Conservation (phyloP, 2,888 invertebrate species). For the Eledone cirrhosa region DNA sequence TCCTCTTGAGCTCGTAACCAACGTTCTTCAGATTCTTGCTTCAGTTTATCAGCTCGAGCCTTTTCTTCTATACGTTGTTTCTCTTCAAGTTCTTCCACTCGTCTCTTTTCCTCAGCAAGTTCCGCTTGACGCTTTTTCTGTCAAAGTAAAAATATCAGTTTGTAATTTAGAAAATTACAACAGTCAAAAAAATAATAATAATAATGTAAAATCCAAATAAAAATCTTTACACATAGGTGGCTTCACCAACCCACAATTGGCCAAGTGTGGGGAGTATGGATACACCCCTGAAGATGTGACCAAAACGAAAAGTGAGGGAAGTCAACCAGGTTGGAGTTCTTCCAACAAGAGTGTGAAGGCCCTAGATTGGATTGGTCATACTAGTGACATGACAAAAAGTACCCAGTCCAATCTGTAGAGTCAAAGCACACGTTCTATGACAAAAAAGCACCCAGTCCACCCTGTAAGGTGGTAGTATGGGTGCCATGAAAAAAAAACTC, state of each 20-base stretch:
- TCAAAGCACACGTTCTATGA: too few species aligned
- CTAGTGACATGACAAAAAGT: too few species aligned
- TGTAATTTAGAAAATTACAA: not conserved
- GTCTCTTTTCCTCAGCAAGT: constrained; percentile 42
- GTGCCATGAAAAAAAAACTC: too few species aligned
- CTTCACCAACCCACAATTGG: too few species aligned
- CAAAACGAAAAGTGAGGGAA: not conserved
- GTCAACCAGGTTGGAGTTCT: too few species aligned
- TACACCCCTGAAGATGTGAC: too few species aligned
- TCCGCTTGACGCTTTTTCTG: constrained; percentile 38
- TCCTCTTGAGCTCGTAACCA: constrained; percentile 54
- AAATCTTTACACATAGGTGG: not conserved
- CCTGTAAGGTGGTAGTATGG: too few species aligned
- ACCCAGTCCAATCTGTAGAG: too few species aligned
- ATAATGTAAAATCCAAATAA: not conserved
- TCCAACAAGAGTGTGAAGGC: too few species aligned
- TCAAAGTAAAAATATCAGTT: constrained; percentile 13
- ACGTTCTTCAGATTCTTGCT: constrained; percentile 55
- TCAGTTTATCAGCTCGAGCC: constrained; percentile 32
- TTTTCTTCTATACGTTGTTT: constrained; percentile 40
- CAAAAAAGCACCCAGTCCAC: too few species aligned
- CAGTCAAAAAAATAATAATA: not conserved
- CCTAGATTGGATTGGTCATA: too few species aligned
- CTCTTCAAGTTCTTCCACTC: constrained; percentile 46
- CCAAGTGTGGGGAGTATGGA: too few species aligned